Conservation (phyloP, 2,797 vertebrate species). For the Sebastolobus alascanus region DNA sequence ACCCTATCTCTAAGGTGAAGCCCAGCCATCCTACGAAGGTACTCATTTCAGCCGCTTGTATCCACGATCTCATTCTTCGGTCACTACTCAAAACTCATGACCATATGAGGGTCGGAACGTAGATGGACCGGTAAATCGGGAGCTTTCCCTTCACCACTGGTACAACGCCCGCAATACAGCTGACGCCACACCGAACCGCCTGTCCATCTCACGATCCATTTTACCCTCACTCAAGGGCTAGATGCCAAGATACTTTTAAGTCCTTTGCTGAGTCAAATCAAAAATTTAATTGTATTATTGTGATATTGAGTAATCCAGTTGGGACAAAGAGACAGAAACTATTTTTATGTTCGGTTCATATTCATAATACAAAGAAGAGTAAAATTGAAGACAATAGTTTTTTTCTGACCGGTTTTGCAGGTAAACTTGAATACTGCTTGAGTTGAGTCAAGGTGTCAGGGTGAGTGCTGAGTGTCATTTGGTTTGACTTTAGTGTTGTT, state of each 20-base stretch:
- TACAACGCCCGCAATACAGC: neutral
- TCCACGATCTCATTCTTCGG: no score
- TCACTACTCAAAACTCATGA: neutral
- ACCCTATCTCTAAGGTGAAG: no score
- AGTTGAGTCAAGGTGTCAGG: neutral
- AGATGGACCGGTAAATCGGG: neutral
- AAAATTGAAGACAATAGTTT: neutral
- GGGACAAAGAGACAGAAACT: neutral
- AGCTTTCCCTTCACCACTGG: neutral
- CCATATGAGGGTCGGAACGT: neutral
- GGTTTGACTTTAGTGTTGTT: constrained; percentile 10
- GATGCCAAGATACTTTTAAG: no score
- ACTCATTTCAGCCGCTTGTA: no score
- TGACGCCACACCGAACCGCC: neutral
- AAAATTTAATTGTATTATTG: neutral
- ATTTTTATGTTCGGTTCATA: neutral
- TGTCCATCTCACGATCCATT: neutral
- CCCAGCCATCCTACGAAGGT: no score
- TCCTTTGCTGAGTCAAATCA: neutral
- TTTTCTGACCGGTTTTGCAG: neutral
- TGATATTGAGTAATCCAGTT: neutral
- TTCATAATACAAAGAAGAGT: neutral
- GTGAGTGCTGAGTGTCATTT: neutral
- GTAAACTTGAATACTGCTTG: neutral
- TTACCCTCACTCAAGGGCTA: neutral